Percentiles rank a stretch among this genome's conserved stretches.
phyloP scores from a whole-genome alignment of 2,113 vertebrate species.

The Gorilla gorilla region DNA sequence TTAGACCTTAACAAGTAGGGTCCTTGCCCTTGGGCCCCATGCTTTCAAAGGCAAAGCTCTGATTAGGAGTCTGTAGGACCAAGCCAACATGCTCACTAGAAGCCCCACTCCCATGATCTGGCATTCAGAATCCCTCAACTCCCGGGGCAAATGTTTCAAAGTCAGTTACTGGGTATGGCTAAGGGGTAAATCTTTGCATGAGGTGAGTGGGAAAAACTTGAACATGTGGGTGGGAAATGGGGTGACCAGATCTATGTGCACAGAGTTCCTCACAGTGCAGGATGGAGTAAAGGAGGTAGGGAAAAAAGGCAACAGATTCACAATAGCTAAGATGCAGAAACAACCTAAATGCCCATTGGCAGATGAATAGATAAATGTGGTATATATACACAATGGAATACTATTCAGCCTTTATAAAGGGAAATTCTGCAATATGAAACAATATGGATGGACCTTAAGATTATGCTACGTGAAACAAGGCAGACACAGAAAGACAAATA shows the following conservation, averaged over 20 bases:
- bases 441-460: not conserved
- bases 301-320: not conserved
- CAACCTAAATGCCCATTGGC: not conserved
- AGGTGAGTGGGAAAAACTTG: not conserved
- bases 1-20: not conserved
- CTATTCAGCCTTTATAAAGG: not conserved
- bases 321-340: not conserved
- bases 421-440: not conserved
- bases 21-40: fast-evolving
- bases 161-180: not conserved
- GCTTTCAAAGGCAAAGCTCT: not conserved
- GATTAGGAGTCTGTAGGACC: not conserved
- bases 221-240: not conserved
- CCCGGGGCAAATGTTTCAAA: not conserved
- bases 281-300: not conserved
- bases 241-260: not conserved
- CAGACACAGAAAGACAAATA: not conserved
- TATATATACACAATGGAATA: not conserved
- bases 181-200: not conserved
- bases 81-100: not conserved
- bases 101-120: not conserved
- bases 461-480: not conserved
- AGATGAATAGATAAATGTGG: not conserved
- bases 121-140: not conserved
- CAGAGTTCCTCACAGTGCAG: not conserved